Conservation (phyloP, 1,140 invertebrate genomes). For the Oscheius sp. region DNA sequence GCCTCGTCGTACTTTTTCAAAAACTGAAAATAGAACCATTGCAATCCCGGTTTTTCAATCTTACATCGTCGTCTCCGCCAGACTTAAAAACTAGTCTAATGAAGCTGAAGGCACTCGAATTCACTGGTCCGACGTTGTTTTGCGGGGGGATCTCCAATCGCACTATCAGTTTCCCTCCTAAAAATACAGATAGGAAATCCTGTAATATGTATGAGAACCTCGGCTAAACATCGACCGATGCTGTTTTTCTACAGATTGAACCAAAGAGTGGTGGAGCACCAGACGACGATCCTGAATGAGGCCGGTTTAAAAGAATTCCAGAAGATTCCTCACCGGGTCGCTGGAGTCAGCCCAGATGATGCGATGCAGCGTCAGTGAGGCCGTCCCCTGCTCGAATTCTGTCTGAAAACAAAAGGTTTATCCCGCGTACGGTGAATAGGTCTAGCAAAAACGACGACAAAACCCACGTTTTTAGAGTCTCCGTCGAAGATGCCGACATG, state of each 20-base stretch:
- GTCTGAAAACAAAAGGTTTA: constrained; percentile 37
- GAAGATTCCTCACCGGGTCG: constrained; percentile 51
- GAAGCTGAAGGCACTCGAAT: constrained; percentile 40
- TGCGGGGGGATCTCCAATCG: constrained; percentile 70
- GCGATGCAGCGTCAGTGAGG: constrained; percentile 56
- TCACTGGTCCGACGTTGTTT: constrained; percentile 47
- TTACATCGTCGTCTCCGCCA: constrained; percentile 61
- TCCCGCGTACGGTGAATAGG: not conserved
- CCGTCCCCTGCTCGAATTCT: constrained; percentile 59
- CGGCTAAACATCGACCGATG: constrained; percentile 59
- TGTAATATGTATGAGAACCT: constrained; percentile 68
- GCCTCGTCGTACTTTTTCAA: constrained; percentile 62
- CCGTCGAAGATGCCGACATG: constrained; percentile 60
- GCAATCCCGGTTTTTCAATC: constrained; percentile 69
- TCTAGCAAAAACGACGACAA: not conserved
- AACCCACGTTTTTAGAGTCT: constrained; percentile 53
- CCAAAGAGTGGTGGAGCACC: constrained; percentile 58
- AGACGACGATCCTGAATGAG: constrained; percentile 54
- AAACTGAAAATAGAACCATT: constrained; percentile 64
- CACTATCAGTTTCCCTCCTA: constrained; percentile 71
- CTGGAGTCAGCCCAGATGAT: constrained; percentile 59
- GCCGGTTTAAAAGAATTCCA: constrained; percentile 10
- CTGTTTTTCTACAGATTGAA: constrained; percentile 56
- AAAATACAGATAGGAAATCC: constrained; percentile 2
- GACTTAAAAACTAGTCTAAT: constrained; percentile 51